Base-by-base conservation (phyloP, 2,797 vertebrate genomes). In the Hippocampus kuda region DNA sequence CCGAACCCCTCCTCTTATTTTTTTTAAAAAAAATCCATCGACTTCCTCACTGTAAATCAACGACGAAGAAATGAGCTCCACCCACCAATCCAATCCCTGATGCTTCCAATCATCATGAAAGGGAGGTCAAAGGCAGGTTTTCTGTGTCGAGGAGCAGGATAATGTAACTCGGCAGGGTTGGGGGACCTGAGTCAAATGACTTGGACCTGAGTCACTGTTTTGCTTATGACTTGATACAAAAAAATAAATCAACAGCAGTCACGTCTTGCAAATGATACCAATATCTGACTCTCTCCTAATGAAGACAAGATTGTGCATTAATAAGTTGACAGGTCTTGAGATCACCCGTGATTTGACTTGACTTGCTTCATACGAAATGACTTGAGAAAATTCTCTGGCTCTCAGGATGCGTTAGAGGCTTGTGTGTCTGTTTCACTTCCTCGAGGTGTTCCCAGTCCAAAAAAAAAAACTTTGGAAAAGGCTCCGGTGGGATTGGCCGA, bases 401-500 rank as follows among this genome's bases (percentile, higher is more conserved):
- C 15, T 34, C n/a, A 44, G 12, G 62, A n/a, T 42, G 38, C 10
- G 15, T 13, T 18, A 59, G 56, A 26, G 27, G 30, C 59, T 38
- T 8, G 30, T 20, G 27, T 18, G 59, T 60, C 59, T 34, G 59
- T 18, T 60, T 27, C 24, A 15, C 24, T 41, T 46, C 34, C 62
- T 11, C 63, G 77, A 74, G 81, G 70, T 73, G 22, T 34, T 22
- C 27, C 27, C 18, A 4, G 10, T 20, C 3, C 6, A 38, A 38
- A 38, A 38, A 38, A 5, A 30, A 49, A 27, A 44, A 66, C 71
- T 72, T 61, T 76, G 79, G 75, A 72, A 73, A 67, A 71, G 69
- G 74, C 74, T 66, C 76, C 75, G 81, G 70, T 72, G 73, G 75
- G 81, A 85, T 76, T 81, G 85, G 75, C 69, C 74, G n/a, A 77